Percentiles rank a stretch among this genome's conserved stretches.
phyloP scores from a whole-genome alignment of 2,888 invertebrate genomes.

The Strigamia transsilvanica region DNA sequence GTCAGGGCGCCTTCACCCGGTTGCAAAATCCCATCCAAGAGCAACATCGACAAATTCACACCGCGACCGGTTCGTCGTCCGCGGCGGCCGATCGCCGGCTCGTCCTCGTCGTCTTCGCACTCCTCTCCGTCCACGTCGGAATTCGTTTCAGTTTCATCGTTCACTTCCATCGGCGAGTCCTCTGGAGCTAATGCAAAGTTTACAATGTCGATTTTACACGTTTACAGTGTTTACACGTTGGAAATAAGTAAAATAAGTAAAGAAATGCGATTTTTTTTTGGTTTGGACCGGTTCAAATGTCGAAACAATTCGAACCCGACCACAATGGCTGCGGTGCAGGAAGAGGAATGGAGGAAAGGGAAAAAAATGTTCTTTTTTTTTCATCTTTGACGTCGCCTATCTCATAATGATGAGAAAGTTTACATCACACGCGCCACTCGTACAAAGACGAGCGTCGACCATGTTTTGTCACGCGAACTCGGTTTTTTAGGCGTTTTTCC shows the following conservation, averaged over 20 bases:
- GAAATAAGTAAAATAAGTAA: too few relatives aligned
- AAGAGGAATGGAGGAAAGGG: background rate
- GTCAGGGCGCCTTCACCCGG: constrained; percentile 86
- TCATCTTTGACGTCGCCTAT: background rate
- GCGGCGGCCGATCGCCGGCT: constrained; percentile 59
- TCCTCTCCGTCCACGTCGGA: constrained; percentile 59
- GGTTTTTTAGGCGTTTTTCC: background rate
- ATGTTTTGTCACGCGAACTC: background rate
- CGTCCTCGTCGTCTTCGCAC: constrained; percentile 58
- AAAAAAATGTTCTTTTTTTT: background rate
- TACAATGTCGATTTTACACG: too few relatives aligned
- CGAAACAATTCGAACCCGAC: background rate
- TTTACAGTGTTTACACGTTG: too few relatives aligned
- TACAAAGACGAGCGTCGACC: background rate
- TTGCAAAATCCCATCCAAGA: constrained; percentile 83
- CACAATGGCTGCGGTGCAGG: background rate
- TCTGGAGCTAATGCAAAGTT: background rate
- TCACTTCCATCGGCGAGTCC: constrained; percentile 6
- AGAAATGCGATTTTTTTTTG: too few relatives aligned
- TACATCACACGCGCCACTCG: background rate
- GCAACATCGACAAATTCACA: constrained; percentile 84
- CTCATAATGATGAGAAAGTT: constrained; percentile 2
- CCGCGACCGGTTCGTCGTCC: constrained; percentile 67
- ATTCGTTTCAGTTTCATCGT: constrained; percentile 49
- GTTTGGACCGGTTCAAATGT: background rate